A percentile compares a stretch with the other conserved stretches of the same genome.
Evolutionary conservation across 2,888 invertebrate genomes (phyloP).

Genomic region (Drosophila rubida): DNA sequence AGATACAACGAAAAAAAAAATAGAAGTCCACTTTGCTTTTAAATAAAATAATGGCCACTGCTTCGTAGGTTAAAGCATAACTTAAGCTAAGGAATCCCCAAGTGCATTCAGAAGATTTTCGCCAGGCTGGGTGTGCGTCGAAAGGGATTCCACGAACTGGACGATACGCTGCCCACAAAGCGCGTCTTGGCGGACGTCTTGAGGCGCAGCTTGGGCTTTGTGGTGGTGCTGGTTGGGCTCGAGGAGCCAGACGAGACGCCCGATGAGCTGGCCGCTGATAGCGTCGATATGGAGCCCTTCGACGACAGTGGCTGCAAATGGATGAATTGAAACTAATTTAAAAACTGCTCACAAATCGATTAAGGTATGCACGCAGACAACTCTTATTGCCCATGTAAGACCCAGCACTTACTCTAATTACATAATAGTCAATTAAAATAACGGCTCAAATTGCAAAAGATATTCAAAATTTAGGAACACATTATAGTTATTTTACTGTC

Average conservation of each 20-base stretch:
- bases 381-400: too few relatives aligned
- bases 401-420: too few relatives aligned
- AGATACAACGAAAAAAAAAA: constrained; percentile 29
- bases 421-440: too few relatives aligned
- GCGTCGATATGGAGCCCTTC: constrained; percentile 84
- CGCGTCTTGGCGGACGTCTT: constrained; percentile 82
- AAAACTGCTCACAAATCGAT: not conserved
- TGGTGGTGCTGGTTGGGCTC: constrained; percentile 84
- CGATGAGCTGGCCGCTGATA: constrained; percentile 85
- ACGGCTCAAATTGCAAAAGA: too few relatives aligned
- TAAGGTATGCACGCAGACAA: too few relatives aligned
- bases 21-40: constrained; percentile 38
- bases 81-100: constrained; percentile 38
- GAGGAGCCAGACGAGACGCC: constrained; percentile 84
- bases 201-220: constrained; percentile 82
- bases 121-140: constrained; percentile 84
- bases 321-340: not conserved
- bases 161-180: constrained; percentile 83
- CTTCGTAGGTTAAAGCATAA: constrained; percentile 47
- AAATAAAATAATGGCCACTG: constrained; percentile 57
- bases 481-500: too few relatives aligned
- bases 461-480: too few relatives aligned
- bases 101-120: constrained; percentile 81
- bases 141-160: constrained; percentile 85
- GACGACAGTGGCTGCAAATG: constrained; percentile 82